Evolutionary conservation across 2,888 invertebrate genomes (phyloP).

Genomic region (Eilema sororculum): DNA sequence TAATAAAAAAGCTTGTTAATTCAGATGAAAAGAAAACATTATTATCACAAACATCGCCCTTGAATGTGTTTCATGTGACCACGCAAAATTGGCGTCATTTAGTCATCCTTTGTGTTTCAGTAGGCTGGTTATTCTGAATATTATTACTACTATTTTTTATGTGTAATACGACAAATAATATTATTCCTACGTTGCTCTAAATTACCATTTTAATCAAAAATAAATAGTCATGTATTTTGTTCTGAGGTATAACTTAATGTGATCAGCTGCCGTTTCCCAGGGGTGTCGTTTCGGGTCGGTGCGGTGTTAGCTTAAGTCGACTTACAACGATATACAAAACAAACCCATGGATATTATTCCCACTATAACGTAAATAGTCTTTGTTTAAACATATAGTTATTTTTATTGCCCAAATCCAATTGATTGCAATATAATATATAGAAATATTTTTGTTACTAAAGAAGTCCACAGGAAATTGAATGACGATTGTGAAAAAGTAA

Average conservation of each 20-base stretch:
- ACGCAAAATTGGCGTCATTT: too few relatives aligned
- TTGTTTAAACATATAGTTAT: neutral
- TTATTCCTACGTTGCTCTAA: neutral
- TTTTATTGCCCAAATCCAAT: neutral
- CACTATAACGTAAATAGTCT: neutral
- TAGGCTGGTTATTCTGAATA: neutral
- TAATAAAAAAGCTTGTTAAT: too few relatives aligned
- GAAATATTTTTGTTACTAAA: neutral
- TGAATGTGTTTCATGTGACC: too few relatives aligned
- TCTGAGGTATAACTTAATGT: slow-evolving; percentile 1
- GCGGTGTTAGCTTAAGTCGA: neutral
- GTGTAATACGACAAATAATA: neutral
- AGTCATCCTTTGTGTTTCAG: neutral
- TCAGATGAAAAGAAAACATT: too few relatives aligned
- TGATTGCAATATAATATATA: neutral
- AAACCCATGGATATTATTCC: neutral
- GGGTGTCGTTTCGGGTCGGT: slow-evolving; percentile 5
- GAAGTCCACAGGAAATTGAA: neutral
- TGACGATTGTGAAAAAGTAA: too few relatives aligned
- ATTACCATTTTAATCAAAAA: neutral
- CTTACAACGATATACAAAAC: neutral
- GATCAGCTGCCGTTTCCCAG: slow-evolving; percentile 10
- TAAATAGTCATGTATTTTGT: neutral
- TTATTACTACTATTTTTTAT: neutral
- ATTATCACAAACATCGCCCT: too few relatives aligned